Evolutionary conservation across 2,113 vertebrate species (phyloP).

Genomic region (Spilogale gracilis): DNA sequence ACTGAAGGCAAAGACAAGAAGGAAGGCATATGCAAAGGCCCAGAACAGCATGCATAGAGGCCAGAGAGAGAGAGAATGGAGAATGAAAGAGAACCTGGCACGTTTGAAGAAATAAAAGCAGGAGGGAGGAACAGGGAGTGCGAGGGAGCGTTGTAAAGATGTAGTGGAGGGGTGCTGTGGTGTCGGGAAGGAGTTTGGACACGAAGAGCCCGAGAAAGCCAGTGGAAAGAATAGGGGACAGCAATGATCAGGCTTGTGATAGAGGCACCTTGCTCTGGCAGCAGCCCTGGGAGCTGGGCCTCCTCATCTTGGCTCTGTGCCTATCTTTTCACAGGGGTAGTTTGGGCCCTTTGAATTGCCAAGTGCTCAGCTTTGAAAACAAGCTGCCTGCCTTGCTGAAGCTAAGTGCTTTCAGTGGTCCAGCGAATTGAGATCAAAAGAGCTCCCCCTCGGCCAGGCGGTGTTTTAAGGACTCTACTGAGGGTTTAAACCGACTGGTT

Average conservation of each 20-base stretch:
- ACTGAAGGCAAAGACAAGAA: not conserved
- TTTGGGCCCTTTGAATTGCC: not conserved
- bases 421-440: constrained; percentile 66
- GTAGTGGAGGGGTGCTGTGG: not conserved
- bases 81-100: not conserved
- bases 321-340: not conserved
- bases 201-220: not conserved
- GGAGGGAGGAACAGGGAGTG: not conserved
- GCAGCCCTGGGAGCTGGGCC: not conserved
- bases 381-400: constrained; percentile 19
- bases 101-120: not conserved
- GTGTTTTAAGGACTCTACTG: constrained; percentile 74
- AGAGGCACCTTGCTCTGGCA: not conserved
- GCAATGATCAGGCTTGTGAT: not conserved
- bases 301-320: not conserved
- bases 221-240: not conserved
- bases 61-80: not conserved
- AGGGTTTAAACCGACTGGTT: constrained; percentile 69
- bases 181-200: not conserved
- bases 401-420: constrained; percentile 63
- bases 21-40: not conserved
- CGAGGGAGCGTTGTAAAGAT: not conserved
- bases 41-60: not conserved
- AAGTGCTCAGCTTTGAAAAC: not conserved
- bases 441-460: constrained; percentile 47